Percentiles rank a stretch among this genome's conserved stretches.
Evolutionary conservation across 2,888 invertebrate species (phyloP).

Genomic region (Drosophila austrosaltans): DNA sequence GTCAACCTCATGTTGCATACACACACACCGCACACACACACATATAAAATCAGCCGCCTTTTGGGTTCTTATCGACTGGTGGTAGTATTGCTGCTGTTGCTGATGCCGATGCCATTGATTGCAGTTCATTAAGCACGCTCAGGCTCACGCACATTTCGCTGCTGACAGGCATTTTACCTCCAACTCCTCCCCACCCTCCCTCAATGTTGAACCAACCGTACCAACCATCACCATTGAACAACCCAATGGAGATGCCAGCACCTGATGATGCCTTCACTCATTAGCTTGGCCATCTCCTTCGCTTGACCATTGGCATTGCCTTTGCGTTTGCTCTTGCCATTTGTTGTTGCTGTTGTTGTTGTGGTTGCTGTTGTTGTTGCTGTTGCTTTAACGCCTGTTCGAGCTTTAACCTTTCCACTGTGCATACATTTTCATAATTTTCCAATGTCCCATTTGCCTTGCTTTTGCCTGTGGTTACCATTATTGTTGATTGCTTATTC

Average conservation of each 20-base stretch:
- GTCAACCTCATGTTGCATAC: constrained; percentile 72
- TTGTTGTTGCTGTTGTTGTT: constrained; percentile 23
- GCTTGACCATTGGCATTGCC: constrained; percentile 50
- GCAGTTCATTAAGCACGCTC: constrained; percentile 78
- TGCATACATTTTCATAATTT: constrained; percentile 64
- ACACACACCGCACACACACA: constrained; percentile 43
- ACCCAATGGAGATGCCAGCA: constrained; percentile 41
- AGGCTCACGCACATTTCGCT: constrained; percentile 48
- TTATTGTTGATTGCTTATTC: constrained; percentile 76
- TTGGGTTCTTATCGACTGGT: constrained; percentile 69
- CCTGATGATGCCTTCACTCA: constrained; percentile 57
- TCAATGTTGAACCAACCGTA: constrained; percentile 10
- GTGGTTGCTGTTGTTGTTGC: constrained; percentile 12
- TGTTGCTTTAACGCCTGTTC: constrained; percentile 33
- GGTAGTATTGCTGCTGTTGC: constrained; percentile 2
- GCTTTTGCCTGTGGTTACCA: constrained; percentile 46
- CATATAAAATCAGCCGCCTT: constrained; percentile 56
- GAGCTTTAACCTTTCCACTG: constrained; percentile 46
- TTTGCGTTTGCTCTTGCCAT: constrained; percentile 16
- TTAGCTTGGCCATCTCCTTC: constrained; percentile 55
- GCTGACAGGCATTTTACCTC: constrained; percentile 19
- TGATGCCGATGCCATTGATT: constrained; percentile 60
- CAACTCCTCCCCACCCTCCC: constrained; percentile 1
- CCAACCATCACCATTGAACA: constrained; percentile 5
- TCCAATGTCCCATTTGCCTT: constrained; percentile 25